Base-by-base conservation (phyloP, 2,797 vertebrate genomes). In the Gymnoscopelus braueri region DNA sequence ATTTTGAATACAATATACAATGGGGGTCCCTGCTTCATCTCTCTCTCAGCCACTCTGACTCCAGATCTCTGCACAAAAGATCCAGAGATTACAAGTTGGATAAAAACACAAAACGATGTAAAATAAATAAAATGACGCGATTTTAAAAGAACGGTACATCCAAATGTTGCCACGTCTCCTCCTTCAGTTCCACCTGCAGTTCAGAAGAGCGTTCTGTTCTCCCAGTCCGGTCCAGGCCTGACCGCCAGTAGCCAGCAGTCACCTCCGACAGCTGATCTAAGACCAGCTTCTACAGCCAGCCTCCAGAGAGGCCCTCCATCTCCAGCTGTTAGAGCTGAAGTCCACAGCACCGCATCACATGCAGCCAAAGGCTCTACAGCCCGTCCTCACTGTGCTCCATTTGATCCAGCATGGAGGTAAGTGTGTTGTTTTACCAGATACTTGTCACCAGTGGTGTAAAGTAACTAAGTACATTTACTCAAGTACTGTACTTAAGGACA, bases 121-220 rank as follows among this genome's bases (percentile, higher is more conserved):
- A n/a, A n/a, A n/a, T n/a, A n/a, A n/a, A n/a, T n/a, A n/a, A n/a
- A n/a, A n/a, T n/a, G n/a, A n/a, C n/a, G n/a, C n/a, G n/a, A n/a
- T n/a, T n/a, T n/a, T n/a, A n/a, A n/a, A n/a, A n/a, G n/a, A n/a
- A n/a, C n/a, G n/a, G n/a, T n/a, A n/a, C n/a, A n/a, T n/a, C 12
- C 52, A 53, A 51, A 19, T 51, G 3, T 11, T 65, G 26, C 9
- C 4, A 19, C 19, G 19, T 61, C 29, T 19, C 35, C 14, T 1
- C 13, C 7, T 24, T 6, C 19, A 35, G 7, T 14, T 67, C 68
- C 54, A 77, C 65, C 89, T 79, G 69, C 88, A 78, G 80, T 83
- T 63, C 80, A 87, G 60, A 90, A 80, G 62, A 93, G 81, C 13
- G 87, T 90, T 78, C 63, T 47, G 61, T 48, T 71, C 0, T 79